Percentiles rank a stretch among this genome's conserved stretches.
Conservation (phyloP, 2,113 vertebrate genomes). For the Phaethon lepturus region DNA sequence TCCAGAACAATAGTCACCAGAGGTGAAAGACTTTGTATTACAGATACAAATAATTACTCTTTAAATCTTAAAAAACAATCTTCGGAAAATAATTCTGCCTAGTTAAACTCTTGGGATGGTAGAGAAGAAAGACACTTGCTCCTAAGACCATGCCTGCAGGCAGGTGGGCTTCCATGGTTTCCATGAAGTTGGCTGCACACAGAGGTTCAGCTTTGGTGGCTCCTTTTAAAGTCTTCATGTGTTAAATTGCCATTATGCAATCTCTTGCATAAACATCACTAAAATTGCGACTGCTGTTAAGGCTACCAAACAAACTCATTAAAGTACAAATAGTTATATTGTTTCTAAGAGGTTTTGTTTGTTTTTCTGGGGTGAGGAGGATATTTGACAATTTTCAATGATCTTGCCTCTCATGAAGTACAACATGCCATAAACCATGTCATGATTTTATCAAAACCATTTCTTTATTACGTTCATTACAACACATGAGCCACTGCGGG, state of each 20-base stretch:
- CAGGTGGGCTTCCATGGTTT: neutral
- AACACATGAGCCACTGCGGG: neutral
- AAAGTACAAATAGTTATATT: neutral
- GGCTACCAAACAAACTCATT: neutral
- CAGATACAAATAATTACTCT: neutral
- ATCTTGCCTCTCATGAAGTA: neutral
- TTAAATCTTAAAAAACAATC: neutral
- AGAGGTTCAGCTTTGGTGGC: neutral
- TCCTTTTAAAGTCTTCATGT: neutral
- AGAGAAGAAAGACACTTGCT: neutral
- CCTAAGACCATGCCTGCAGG: neutral
- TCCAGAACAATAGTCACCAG: neutral
- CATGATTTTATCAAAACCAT: neutral
- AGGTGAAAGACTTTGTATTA: neutral
- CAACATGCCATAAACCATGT: neutral
- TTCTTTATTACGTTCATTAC: neutral
- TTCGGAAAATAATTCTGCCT: neutral
- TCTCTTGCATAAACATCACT: neutral
- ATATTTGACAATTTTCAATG: neutral
- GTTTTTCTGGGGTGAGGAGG: neutral
- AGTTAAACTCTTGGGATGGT: neutral
- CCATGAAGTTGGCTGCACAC: neutral
- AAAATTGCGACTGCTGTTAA: neutral
- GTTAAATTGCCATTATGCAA: neutral
- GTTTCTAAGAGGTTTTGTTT: neutral